phyloP scores from a whole-genome alignment of 2,888 invertebrate genomes.

The Incurvaria masculella region DNA sequence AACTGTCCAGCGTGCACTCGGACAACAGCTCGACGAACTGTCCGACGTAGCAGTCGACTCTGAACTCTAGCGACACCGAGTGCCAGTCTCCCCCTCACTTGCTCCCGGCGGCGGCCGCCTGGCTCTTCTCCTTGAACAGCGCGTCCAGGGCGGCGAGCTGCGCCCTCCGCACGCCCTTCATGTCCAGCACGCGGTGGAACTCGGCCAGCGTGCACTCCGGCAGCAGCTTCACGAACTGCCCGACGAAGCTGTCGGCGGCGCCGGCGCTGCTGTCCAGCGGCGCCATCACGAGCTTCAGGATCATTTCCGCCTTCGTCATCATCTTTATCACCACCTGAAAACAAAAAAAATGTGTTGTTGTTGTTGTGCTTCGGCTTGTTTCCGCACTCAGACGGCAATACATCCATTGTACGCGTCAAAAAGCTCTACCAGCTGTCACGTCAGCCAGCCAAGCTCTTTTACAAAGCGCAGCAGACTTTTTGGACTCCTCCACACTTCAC shows the following conservation, averaged over 20 bases:
- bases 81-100: no score
- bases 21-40: constrained; percentile 90
- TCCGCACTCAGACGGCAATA: no score
- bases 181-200: constrained; percentile 92
- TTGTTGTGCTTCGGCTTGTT: no score
- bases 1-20: constrained; percentile 84
- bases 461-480: no score
- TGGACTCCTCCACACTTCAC: no score
- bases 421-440: no score
- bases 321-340: constrained; percentile 71
- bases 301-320: constrained; percentile 98
- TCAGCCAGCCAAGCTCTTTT: no score
- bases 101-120: constrained; percentile 17
- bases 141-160: constrained; percentile 21
- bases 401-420: no score
- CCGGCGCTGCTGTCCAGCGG: constrained; percentile 61
- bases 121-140: constrained; percentile 28
- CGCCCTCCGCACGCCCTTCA: constrained; percentile 71
- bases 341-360: no score
- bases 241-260: constrained; percentile 70
- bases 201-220: constrained; percentile 88
- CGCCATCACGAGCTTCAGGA: constrained; percentile 97
- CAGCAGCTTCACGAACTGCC: constrained; percentile 85
- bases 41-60: constrained; percentile 77
- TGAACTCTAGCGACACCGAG: no score